Percentiles rank a stretch among this genome's conserved stretches.
Conservation (phyloP, 1,140 invertebrate species). For the Drosophila pseudoananassae region DNA sequence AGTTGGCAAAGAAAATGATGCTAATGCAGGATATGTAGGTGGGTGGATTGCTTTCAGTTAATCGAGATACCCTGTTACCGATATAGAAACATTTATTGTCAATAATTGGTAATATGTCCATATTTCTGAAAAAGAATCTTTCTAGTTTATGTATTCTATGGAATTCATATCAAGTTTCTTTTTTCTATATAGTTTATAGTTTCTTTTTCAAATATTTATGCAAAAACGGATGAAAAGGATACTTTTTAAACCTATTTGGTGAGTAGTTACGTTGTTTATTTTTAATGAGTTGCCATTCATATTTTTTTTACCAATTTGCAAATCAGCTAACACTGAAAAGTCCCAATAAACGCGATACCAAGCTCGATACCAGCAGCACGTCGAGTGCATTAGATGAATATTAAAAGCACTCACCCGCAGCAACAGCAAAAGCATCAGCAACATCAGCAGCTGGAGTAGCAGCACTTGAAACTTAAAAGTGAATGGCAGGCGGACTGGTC, state of each 20-base stretch:
- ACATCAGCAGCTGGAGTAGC: constrained; percentile 17
- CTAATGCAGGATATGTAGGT: constrained; percentile 40
- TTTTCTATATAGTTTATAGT: no score
- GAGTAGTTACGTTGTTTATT: no score
- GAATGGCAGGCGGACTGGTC: constrained; percentile 26
- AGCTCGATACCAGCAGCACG: constrained; percentile 17
- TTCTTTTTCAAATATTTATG: no score
- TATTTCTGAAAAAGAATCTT: no score
- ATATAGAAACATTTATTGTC: background rate
- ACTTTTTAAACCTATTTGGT: no score
- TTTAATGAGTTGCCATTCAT: background rate
- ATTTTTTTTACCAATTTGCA: background rate
- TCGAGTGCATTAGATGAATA: constrained; percentile 80
- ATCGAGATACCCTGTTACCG: background rate
- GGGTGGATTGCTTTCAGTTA: background rate
- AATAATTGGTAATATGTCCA: no score
- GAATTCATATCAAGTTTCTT: no score
- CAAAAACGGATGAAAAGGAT: no score
- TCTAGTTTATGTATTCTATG: no score
- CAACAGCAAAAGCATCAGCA: constrained; percentile 28
- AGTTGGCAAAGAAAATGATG: constrained; percentile 56
- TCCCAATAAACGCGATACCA: constrained; percentile 1
- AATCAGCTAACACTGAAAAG: background rate
- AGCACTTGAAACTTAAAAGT: constrained; percentile 45
- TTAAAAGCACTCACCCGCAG: constrained; percentile 67